Evolutionary conservation across 2,888 invertebrate genomes (phyloP).

Genomic region (Lithophane semibrunnea): DNA sequence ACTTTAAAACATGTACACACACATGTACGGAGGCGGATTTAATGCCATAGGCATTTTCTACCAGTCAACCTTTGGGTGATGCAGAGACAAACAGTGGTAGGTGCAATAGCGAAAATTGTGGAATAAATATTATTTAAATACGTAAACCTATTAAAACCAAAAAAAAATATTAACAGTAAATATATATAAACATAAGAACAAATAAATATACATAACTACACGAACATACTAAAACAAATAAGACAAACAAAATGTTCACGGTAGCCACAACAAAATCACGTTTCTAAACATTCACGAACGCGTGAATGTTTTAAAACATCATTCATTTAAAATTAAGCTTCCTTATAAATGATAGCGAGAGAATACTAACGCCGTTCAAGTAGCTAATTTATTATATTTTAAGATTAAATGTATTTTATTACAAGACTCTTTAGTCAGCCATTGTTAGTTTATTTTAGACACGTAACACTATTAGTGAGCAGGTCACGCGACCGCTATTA

Average conservation of each 20-base stretch:
- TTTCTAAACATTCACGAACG: too few species aligned
- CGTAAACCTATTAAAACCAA: too few species aligned
- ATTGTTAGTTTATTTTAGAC: slow-evolving; percentile 32
- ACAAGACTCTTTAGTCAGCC: slow-evolving; percentile 5
- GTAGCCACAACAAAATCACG: background rate
- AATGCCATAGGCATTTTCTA: too few species aligned
- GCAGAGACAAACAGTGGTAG: too few species aligned
- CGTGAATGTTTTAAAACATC: slow-evolving; percentile 20
- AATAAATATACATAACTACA: too few species aligned
- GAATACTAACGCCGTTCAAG: slow-evolving; percentile 21
- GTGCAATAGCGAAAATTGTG: too few species aligned
- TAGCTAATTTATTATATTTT: slow-evolving; percentile 21
- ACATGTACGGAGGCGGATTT: too few species aligned
- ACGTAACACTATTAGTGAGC: slow-evolving; percentile 20
- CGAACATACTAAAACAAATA: too few species aligned
- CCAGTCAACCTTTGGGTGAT: too few species aligned
- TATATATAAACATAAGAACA: too few species aligned
- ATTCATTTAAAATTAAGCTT: slow-evolving; percentile 23
- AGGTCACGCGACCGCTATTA: slow-evolving; percentile 43
- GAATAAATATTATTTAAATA: too few species aligned
- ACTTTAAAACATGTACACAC: background rate
- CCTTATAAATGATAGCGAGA: slow-evolving; percentile 5
- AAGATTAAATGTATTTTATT: slow-evolving; percentile 37
- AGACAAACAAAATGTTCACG: background rate
- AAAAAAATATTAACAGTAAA: too few species aligned